Evolutionary conservation across 2,888 invertebrate genomes (phyloP).

Genomic region (Campoplex nolae): DNA sequence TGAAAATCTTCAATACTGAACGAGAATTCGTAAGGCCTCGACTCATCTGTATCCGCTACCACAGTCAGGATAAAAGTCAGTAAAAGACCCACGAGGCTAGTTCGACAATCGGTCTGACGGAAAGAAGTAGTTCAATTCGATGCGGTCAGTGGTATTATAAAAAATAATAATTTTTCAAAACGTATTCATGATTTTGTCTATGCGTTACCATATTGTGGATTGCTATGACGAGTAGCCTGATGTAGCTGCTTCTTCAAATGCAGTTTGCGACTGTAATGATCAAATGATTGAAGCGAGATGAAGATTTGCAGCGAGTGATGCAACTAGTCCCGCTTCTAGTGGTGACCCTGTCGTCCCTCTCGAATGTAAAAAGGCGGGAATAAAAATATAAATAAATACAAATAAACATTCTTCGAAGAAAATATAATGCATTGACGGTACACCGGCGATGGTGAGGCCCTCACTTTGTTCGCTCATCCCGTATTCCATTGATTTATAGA

Average conservation of each 20-base stretch:
- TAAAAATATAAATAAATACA: not conserved
- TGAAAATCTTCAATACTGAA: constrained; percentile 15
- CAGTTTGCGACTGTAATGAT: not conserved
- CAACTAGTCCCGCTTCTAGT: not conserved
- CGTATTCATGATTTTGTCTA: not conserved
- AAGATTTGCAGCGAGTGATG: not conserved
- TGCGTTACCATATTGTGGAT: not conserved
- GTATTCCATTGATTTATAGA: not conserved
- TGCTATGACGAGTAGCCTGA: no score
- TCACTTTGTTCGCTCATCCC: not conserved
- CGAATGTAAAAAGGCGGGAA: not conserved
- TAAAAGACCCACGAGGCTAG: not conserved
- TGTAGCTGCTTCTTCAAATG: not conserved
- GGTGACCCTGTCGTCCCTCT: not conserved
- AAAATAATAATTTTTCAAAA: not conserved
- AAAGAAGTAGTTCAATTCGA: not conserved
- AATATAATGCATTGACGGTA: not conserved
- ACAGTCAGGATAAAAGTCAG: not conserved
- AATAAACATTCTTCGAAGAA: not conserved
- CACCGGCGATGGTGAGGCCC: not conserved
- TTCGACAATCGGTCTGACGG: not conserved
- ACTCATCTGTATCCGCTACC: not conserved
- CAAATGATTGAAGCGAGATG: not conserved
- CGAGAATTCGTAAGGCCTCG: not conserved
- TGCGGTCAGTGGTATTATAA: not conserved